phyloP scores from a whole-genome alignment of 2,888 invertebrate species.

The Sphecodes monilicornis region DNA sequence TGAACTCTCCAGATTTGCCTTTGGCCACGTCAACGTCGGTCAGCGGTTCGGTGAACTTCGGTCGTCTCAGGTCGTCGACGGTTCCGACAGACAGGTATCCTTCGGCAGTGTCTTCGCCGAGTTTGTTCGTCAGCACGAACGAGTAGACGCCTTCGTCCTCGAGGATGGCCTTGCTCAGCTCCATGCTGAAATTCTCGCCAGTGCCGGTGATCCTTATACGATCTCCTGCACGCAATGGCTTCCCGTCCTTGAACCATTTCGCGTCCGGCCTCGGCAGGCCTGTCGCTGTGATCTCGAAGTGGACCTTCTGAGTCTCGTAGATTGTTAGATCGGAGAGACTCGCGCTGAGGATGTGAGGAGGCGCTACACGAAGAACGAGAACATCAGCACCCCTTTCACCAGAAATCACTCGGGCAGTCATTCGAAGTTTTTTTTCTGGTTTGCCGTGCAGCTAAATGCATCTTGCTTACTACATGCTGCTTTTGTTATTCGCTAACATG shows the following conservation, averaged over 20 bases:
- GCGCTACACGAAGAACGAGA: slow-evolving; percentile 85
- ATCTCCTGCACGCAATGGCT: slow-evolving; percentile 88
- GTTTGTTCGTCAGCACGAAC: slow-evolving; percentile 92
- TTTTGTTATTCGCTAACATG: slow-evolving; percentile 40
- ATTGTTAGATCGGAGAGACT: slow-evolving; percentile 90
- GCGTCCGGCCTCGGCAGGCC: slow-evolving; percentile 92
- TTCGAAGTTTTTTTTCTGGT: not conserved
- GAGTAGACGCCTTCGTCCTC: slow-evolving; percentile 93
- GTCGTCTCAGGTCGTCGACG: slow-evolving; percentile 91
- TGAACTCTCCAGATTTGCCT: slow-evolving; percentile 88
- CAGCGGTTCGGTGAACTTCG: slow-evolving; percentile 89
- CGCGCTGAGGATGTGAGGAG: slow-evolving; percentile 90
- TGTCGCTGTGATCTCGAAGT: slow-evolving; percentile 91
- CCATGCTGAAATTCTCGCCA: slow-evolving; percentile 89
- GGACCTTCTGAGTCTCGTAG: slow-evolving; percentile 92
- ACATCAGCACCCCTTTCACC: not conserved
- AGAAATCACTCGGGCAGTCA: not conserved
- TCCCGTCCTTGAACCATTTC: slow-evolving; percentile 92
- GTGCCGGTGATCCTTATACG: slow-evolving; percentile 73
- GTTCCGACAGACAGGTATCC: slow-evolving; percentile 91
- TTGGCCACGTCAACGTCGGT: slow-evolving; percentile 90
- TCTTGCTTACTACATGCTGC: slow-evolving; percentile 47
- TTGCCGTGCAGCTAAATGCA: slow-evolving; percentile 54
- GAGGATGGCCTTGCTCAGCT: slow-evolving; percentile 89
- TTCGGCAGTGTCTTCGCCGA: slow-evolving; percentile 91